These are phyloP conservation scores for Botia almorhae DNA, from an alignment of 2,797 vertebrate genomes.

Conservation along the genomic window DNA sequence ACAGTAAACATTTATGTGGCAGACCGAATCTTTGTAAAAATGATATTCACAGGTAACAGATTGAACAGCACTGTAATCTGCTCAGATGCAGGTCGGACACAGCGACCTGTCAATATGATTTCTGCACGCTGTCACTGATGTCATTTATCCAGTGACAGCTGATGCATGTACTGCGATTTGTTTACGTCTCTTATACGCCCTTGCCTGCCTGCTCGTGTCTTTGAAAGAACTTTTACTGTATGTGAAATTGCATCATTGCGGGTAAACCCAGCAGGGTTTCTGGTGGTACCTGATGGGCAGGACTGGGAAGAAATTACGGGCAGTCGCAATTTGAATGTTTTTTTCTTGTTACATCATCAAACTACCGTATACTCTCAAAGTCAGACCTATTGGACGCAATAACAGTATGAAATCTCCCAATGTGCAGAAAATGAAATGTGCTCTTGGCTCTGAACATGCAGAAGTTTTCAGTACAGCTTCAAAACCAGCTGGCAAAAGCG, in stretches of 20 bases:
- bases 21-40: conserved; percentile 42
- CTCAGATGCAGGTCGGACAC: conserved; percentile 40
- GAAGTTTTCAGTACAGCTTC: conserved; percentile 59
- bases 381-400: conserved; percentile 71
- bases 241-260: conserved; percentile 70
- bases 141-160: conserved; percentile 45
- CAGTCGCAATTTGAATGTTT: conserved; percentile 71
- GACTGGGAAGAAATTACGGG: conserved; percentile 63
- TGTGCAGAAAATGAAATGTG: conserved; percentile 70
- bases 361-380: conserved; percentile 69
- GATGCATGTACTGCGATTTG: conserved; percentile 20
- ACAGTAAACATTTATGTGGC: conserved; percentile 34
- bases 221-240: conserved; percentile 66
- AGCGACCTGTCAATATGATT: conserved; percentile 51
- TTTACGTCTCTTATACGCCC: conserved; percentile 58
- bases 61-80: conserved; percentile 49
- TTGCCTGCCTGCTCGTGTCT: conserved; percentile 64
- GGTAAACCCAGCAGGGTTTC: conserved; percentile 57
- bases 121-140: conserved; percentile 43
- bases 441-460: conserved; percentile 64
- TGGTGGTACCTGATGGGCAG: conserved; percentile 59
- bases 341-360: conserved; percentile 73
- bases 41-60: conserved; percentile 36
- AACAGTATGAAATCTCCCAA: conserved; percentile 70
- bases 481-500: conserved; percentile 38